Percentiles rank a stretch among this genome's conserved stretches.
Evolutionary conservation across 2,113 vertebrate species (phyloP).

Genomic region (Danionella cerebrum): DNA sequence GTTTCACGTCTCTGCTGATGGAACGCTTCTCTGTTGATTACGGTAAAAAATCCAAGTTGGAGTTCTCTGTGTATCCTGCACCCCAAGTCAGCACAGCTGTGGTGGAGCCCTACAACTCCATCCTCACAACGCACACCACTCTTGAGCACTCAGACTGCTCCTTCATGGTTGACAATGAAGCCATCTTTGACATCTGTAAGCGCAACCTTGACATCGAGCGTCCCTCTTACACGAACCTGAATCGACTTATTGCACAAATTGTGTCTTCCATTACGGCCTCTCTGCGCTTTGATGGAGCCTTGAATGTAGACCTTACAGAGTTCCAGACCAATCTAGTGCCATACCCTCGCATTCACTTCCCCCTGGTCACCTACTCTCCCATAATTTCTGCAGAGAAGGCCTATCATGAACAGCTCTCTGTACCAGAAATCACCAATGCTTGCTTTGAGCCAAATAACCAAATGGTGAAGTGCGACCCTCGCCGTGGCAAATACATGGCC

Average conservation of each 20-base stretch:
- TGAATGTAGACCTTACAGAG: neutral
- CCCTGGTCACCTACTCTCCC: neutral
- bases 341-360: neutral
- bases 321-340: neutral
- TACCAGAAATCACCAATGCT: neutral
- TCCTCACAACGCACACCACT: neutral
- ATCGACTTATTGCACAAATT: neutral
- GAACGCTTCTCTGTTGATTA: neutral
- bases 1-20: slow-evolving; percentile 1
- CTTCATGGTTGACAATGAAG: neutral
- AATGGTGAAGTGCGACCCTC: slow-evolving; percentile 1
- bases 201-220: neutral
- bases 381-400: neutral
- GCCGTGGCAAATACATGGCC: neutral
- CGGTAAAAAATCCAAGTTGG: neutral
- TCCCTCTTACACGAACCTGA: neutral
- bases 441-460: neutral
- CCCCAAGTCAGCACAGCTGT: neutral
- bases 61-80: neutral
- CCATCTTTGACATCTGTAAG: neutral
- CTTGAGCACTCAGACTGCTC: neutral
- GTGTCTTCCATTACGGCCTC: neutral
- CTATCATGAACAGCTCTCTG: neutral
- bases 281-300: neutral
- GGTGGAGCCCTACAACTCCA: neutral